Base-by-base conservation (phyloP, 2,797 vertebrate species). In the Morus bassanus region DNA sequence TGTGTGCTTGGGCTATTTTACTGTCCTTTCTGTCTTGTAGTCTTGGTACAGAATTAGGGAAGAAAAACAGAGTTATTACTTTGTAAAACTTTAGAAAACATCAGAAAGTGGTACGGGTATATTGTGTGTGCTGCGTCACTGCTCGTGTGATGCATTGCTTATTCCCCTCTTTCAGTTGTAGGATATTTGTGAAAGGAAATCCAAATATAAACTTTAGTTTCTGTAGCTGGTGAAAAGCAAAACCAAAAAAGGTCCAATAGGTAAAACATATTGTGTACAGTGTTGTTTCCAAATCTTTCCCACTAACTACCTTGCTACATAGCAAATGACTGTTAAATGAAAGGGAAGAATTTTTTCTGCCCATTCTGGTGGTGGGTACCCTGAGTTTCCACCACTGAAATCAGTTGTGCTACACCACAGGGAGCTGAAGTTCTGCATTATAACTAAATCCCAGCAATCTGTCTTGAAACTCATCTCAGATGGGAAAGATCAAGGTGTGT, bases 361-460 rank as follows among this genome's bases (percentile, higher is more conserved):
- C 41, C 2, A 1, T 56, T 19, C 17, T 59, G 48, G 13, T 1
- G 1, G 11, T 22, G 39, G n/a, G 57, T 35, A 37, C 35, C 14
- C 5, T 18, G n/a, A 57, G 37, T 24, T 80, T 75, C 24, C 5
- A 33, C 22, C 2, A 4, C 46, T 14, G 30, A 45, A 43, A 57
- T 39, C 2, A 17, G 17, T 7, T 0, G 1, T 10, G 8, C 33
- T 70, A 5, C 12, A 13, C 12, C 14, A 9, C 15, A 8, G 10
- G 27, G 45, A 25, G 25, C 1, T 69, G 67, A 50, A 39, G 31
- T 35, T 81, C 35, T 59, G 13, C 4, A 3, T 50, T 78, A 12
- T 35, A 65, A 37, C 11, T 35, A 37, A 61, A 63, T 50, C 10
- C 9, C 9, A 37, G 30, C 8, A 76, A 37, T 43, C 11, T 18